phyloP scores from a whole-genome alignment of 2,113 vertebrate genomes.

The Hyla sarda region DNA sequence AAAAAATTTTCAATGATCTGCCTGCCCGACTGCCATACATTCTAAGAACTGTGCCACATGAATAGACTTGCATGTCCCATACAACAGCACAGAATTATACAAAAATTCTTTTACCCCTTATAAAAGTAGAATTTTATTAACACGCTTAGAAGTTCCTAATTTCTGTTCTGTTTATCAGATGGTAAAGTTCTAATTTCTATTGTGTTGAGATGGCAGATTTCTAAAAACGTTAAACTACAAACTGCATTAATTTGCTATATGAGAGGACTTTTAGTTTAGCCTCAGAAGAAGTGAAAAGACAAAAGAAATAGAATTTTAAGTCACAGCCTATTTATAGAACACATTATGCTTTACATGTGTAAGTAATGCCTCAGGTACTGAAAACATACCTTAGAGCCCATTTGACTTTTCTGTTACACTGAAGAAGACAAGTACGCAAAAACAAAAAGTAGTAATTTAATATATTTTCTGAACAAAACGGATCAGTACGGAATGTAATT shows the following conservation, averaged over 20 bases:
- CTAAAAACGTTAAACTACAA: too few relatives aligned
- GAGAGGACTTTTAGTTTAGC: too few relatives aligned
- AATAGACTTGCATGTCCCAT: background rate
- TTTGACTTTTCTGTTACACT: slow-evolving; percentile 2
- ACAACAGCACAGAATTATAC: background rate
- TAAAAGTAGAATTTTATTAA: too few relatives aligned
- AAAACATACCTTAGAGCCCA: background rate
- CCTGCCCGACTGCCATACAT: background rate
- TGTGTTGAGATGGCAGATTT: too few relatives aligned
- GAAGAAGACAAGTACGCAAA: slow-evolving; percentile 29
- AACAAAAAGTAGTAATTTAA: slow-evolving; percentile 28
- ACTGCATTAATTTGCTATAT: too few relatives aligned
- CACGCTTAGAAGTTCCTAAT: too few relatives aligned
- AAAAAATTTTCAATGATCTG: background rate
- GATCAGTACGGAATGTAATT: slow-evolving; percentile 38
- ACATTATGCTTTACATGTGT: background rate
- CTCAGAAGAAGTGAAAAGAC: too few relatives aligned
- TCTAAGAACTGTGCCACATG: background rate
- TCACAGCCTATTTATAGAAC: background rate
- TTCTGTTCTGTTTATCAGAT: too few relatives aligned
- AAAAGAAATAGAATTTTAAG: too few relatives aligned
- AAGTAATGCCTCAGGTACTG: background rate
- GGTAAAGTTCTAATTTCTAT: too few relatives aligned
- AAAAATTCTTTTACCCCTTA: too few relatives aligned
- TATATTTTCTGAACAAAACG: slow-evolving; percentile 26